phyloP scores from a whole-genome alignment of 2,797 vertebrate species.

The Sebastes itinus region DNA sequence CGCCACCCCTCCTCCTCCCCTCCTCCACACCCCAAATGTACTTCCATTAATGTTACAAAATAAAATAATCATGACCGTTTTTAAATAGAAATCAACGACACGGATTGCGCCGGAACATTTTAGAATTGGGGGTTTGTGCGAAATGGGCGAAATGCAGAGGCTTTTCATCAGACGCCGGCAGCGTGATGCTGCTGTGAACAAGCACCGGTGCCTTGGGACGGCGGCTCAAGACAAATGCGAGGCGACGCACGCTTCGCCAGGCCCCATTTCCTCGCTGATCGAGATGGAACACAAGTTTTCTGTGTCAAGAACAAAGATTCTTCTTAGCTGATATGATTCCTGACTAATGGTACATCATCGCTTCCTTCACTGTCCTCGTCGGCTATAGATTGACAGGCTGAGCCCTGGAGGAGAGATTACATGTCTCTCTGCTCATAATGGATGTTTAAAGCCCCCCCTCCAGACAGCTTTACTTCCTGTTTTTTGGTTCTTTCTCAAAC shows the following conservation, averaged over 20 bases:
- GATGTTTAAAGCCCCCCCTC: not conserved
- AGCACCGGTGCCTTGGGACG: slow-evolving; percentile 56
- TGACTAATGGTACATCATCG: slow-evolving; percentile 68
- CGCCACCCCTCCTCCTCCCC: slow-evolving; percentile 20
- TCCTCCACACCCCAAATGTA: slow-evolving; percentile 81
- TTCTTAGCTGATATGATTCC: slow-evolving; percentile 69
- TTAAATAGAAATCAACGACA: slow-evolving; percentile 86
- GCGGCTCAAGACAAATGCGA: slow-evolving; percentile 73
- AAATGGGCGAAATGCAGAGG: slow-evolving; percentile 74
- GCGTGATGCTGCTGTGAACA: slow-evolving; percentile 63
- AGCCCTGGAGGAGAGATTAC: slow-evolving; percentile 48
- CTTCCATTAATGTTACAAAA: slow-evolving; percentile 93
- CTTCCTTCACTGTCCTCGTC: slow-evolving; percentile 49
- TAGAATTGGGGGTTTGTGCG: slow-evolving; percentile 71
- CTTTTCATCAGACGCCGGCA: slow-evolving; percentile 72
- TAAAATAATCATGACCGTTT: slow-evolving; percentile 96
- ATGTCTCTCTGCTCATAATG: not conserved
- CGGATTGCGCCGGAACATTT: slow-evolving; percentile 80
- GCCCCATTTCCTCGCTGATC: slow-evolving; percentile 74
- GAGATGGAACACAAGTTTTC: slow-evolving; percentile 80
- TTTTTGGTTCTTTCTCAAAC: too few species aligned
- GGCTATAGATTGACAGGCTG: slow-evolving; percentile 52
- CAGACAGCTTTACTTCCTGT: too few species aligned
- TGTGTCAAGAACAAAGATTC: slow-evolving; percentile 78
- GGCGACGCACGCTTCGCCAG: slow-evolving; percentile 64